A percentile compares a stretch with the other conserved stretches of the same genome.
These are phyloP conservation scores for Chrysoperla carnea DNA, from an alignment of 1,140 invertebrate genomes.

Conservation along the genomic window DNA sequence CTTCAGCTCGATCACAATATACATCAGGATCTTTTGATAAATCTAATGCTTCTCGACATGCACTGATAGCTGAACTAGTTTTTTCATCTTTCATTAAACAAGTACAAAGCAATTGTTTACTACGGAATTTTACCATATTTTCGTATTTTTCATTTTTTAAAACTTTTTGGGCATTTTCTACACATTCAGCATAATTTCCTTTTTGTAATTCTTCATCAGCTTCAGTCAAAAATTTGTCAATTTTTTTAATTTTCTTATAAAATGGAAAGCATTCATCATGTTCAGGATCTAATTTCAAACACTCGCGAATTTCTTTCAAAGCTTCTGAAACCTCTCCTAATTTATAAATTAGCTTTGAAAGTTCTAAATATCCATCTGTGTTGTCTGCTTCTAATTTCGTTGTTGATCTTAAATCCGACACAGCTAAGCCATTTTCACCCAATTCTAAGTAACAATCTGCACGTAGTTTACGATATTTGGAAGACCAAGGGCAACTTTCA, in stretches of 20 bases:
- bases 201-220: constrained; percentile 50
- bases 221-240: constrained; percentile 71
- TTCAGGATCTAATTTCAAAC: constrained; percentile 94
- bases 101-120: constrained; percentile 52
- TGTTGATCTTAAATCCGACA: constrained; percentile 76
- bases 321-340: constrained; percentile 84
- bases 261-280: constrained; percentile 91
- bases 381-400: constrained; percentile 85
- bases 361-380: constrained; percentile 70
- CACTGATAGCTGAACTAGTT: constrained; percentile 41
- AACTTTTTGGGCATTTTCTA: constrained; percentile 49
- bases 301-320: constrained; percentile 86
- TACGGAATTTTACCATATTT: constrained; percentile 52
- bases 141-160: constrained; percentile 49
- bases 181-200: constrained; percentile 58
- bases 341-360: constrained; percentile 72
- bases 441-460: constrained; percentile 64
- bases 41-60: constrained; percentile 67
- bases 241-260: constrained; percentile 94
- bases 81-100: constrained; percentile 55
- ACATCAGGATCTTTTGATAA: constrained; percentile 59
- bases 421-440: constrained; percentile 72
- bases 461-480: constrained; percentile 63
- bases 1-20: constrained; percentile 84
- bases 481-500: constrained; percentile 82